These are phyloP conservation scores for Tichodroma muraria DNA, from an alignment of 2,113 vertebrate genomes.

Conservation along the genomic window DNA sequence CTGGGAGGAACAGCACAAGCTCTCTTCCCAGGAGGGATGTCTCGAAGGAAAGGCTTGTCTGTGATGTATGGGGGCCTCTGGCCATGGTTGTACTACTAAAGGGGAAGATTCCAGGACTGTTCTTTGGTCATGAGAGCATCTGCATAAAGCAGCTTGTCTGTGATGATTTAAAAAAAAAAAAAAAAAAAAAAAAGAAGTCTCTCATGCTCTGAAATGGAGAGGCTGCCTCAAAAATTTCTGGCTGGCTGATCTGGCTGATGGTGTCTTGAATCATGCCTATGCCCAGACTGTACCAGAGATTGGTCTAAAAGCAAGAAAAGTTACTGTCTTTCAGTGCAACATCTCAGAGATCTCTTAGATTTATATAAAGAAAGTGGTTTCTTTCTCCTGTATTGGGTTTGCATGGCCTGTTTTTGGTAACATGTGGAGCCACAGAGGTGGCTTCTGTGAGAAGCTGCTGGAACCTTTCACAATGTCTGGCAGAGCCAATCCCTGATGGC, in stretches of 20 bases:
- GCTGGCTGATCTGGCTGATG: background rate
- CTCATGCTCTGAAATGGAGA: background rate
- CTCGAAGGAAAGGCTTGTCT: background rate
- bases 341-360: background rate
- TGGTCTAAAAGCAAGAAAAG: background rate
- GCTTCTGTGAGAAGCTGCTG: background rate
- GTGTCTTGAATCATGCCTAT: background rate
- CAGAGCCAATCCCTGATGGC: background rate
- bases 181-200: background rate
- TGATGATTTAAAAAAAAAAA: background rate
- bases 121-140: background rate
- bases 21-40: background rate
- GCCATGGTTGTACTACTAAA: background rate
- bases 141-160: background rate
- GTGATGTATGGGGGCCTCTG: background rate
- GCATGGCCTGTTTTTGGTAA: background rate
- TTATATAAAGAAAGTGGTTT: background rate
- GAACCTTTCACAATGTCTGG: accelerated
- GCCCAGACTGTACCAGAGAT: background rate
- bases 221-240: background rate
- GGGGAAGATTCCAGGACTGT: background rate
- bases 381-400: background rate
- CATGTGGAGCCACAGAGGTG: background rate
- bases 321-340: background rate
- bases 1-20: background rate